Base-by-base conservation (phyloP, 1,140 invertebrate genomes). In the Lineus longissimus region DNA sequence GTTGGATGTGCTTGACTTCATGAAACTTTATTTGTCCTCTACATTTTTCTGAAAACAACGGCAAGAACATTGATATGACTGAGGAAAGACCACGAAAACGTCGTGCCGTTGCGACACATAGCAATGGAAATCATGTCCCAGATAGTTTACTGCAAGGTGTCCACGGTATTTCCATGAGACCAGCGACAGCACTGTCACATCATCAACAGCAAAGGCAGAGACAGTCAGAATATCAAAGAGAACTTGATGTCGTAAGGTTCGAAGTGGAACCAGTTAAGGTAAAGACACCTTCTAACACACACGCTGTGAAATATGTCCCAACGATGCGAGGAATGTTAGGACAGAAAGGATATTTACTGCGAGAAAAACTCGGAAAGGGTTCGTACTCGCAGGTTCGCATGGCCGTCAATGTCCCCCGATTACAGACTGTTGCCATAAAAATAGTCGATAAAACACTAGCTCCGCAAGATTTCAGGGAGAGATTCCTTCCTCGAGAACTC, bases 401-500 rank as follows among this genome's bases (percentile, higher is more conserved):
- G 51, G 78, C 78, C 9, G 62, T 68, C 40, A 63, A 63, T 47
- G 62, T 69, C 45, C 47, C 64, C 51, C 66, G 71, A 23, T 62
- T 62, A 55, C 84, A 63, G 82, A 59, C 71, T 25, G 82, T 94
- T 51, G 93, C 93, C 2, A 93, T 93, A 73, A 96, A 96, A 82
- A 93, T 95, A 71, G 92, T 94, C 70, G 90, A 92, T 75, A 87
- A 87, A 6, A 75, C 80, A 9, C 85, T 86, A 70, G 88, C 89
- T 1, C 91, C 89, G 0, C 85, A 87, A 67, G 89, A 92, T 72
- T 95, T 91, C 72, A 85, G 90, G 66, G 87, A 91, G 65, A 93
- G 93, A 77, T 95, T 96, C 81, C 91, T 96, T 73, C 92, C 92
- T 15, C 86, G 93, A 31, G 93, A 97, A 83, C 83, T 95, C 54